Conservation (phyloP, 1,140 invertebrate species). For the Cyclargus thomasi region DNA sequence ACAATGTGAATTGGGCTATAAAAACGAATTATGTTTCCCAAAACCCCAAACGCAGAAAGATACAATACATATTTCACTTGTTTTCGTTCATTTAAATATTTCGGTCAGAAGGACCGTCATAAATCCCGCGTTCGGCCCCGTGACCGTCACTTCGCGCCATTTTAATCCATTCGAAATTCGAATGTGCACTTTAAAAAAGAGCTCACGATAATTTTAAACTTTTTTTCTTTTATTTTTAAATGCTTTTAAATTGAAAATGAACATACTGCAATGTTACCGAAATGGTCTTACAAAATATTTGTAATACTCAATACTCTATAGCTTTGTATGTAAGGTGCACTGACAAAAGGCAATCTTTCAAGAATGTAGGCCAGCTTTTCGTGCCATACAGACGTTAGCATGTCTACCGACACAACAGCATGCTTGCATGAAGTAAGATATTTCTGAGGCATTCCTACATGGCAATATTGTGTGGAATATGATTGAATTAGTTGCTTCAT, state of each 20-base stretch:
- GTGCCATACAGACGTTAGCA: conserved; percentile 50
- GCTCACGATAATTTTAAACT: neutral
- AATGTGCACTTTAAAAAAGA: conserved; percentile 21
- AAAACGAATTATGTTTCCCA: conserved; percentile 60
- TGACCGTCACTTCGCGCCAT: conserved; percentile 24
- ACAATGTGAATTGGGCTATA: conserved; percentile 61
- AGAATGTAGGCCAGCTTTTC: conserved; percentile 47
- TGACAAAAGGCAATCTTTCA: conserved; percentile 30
- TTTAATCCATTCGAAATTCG: conserved; percentile 31
- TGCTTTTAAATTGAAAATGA: no score
- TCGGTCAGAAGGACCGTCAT: conserved; percentile 47
- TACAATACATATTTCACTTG: conserved; percentile 30
- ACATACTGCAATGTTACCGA: no score
- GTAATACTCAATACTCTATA: neutral
- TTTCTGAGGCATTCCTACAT: conserved; percentile 31
- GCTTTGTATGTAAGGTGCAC: neutral
- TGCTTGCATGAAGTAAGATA: conserved; percentile 40
- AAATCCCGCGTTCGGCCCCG: conserved; percentile 43
- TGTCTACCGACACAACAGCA: conserved; percentile 43
- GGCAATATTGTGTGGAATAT: neutral
- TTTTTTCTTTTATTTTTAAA: neutral
- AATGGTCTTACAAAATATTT: no score
- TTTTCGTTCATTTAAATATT: conserved; percentile 39
- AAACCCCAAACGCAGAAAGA: conserved; percentile 55
- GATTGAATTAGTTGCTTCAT: neutral